These are phyloP conservation scores for Myripristis jacobus DNA, from an alignment of 2,797 vertebrate genomes.

Conservation along the genomic window DNA sequence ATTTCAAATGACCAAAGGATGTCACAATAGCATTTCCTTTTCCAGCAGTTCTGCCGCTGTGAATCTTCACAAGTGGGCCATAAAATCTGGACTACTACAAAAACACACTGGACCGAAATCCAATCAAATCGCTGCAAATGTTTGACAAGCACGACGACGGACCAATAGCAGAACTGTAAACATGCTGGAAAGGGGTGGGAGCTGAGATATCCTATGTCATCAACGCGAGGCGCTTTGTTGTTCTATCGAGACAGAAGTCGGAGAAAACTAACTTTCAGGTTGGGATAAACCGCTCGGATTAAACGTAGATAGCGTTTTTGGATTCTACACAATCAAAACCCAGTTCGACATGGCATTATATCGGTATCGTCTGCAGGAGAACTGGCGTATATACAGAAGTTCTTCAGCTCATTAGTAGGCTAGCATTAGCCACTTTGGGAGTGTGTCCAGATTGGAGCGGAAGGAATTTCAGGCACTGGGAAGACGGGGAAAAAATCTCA, in stretches of 20 bases:
- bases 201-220: constrained; percentile 65
- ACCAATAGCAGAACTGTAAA: constrained; percentile 75
- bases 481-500: constrained; percentile 61
- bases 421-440: constrained; percentile 59
- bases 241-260: constrained; percentile 65
- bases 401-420: constrained; percentile 32
- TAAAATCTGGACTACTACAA: not conserved
- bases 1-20: no score
- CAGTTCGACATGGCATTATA: not conserved
- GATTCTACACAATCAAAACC: not conserved
- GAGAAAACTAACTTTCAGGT: constrained; percentile 20
- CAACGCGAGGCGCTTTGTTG: constrained; percentile 81
- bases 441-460: constrained; percentile 75
- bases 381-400: constrained; percentile 24
- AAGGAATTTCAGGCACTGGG: constrained; percentile 75
- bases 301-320: not conserved
- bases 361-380: constrained; percentile 13
- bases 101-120: constrained; percentile 27
- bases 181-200: constrained; percentile 65
- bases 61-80: constrained; percentile 31
- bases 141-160: constrained; percentile 49
- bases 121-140: constrained; percentile 45
- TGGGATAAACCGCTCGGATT: not conserved
- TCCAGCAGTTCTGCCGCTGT: not conserved
- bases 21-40: not conserved